These are phyloP conservation scores for Nebria ingens DNA, from an alignment of 1,140 invertebrate genomes.

Conservation along the genomic window DNA sequence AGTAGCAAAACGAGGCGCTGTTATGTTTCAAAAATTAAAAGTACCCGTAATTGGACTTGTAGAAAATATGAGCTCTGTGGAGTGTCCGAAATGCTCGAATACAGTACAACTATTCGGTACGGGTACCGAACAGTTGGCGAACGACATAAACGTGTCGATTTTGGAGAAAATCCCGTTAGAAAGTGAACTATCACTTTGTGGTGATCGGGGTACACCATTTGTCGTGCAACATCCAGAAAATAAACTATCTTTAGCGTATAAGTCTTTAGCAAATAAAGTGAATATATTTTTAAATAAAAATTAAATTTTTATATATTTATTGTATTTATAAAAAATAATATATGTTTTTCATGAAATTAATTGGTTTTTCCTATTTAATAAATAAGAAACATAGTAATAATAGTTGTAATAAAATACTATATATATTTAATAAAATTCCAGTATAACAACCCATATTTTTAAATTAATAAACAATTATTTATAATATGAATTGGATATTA, in stretches of 20 bases:
- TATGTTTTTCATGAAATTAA: too few species aligned
- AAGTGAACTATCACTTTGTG: conserved; percentile 53
- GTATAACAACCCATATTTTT: background rate
- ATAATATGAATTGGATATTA: too few species aligned
- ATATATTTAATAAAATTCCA: conserved; percentile 5
- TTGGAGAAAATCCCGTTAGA: conserved; percentile 69
- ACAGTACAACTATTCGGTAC: conserved; percentile 51
- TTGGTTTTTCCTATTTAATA: too few species aligned
- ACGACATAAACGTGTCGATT: conserved; percentile 43
- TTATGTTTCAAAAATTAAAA: conserved; percentile 70
- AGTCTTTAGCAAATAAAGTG: conserved; percentile 40
- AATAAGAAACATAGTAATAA: too few species aligned
- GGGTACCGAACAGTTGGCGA: conserved; percentile 40
- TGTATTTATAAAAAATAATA: too few species aligned
- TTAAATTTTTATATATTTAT: too few species aligned
- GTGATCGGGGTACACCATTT: conserved; percentile 67
- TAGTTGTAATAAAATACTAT: background rate
- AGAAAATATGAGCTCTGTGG: conserved; percentile 72
- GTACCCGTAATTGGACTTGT: conserved; percentile 73
- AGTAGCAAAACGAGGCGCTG: conserved; percentile 66
- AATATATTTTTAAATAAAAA: background rate
- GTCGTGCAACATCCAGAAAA: conserved; percentile 58
- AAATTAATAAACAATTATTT: too few species aligned
- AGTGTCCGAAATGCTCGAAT: conserved; percentile 59
- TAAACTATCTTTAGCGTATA: conserved; percentile 43